These are phyloP conservation scores for Meloidogyne hapla DNA, from an alignment of 1,140 invertebrate genomes.

Conservation along the genomic window DNA sequence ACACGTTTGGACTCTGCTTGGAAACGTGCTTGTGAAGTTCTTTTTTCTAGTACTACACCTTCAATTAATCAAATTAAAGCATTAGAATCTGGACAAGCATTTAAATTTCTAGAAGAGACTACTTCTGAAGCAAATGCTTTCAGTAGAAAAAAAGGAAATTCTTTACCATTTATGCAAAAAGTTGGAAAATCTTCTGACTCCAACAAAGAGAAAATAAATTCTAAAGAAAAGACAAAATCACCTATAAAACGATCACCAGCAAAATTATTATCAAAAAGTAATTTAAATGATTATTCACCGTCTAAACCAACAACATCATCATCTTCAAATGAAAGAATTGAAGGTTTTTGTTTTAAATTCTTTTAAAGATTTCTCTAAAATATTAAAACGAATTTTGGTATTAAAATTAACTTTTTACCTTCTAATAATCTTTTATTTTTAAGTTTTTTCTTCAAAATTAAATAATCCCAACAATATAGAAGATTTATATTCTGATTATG, in stretches of 20 bases:
- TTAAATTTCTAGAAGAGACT: constrained; percentile 43
- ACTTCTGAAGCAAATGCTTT: constrained; percentile 20
- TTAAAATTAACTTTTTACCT: too few species aligned
- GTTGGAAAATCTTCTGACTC: neutral
- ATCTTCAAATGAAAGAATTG: neutral
- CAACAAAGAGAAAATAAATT: neutral
- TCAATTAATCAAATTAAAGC: constrained; percentile 37
- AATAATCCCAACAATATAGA: neutral
- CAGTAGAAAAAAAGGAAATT: constrained; percentile 22
- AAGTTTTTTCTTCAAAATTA: neutral
- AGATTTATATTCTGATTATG: neutral
- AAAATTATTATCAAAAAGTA: neutral
- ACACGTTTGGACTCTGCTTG: constrained; percentile 51
- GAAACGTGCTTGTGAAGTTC: constrained; percentile 35
- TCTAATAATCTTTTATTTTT: neutral
- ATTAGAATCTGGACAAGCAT: constrained; percentile 46
- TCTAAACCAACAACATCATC: neutral
- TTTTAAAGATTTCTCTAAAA: too few species aligned
- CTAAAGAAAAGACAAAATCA: neutral
- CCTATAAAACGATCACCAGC: neutral
- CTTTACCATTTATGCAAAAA: constrained; percentile 45
- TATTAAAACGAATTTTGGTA: too few species aligned
- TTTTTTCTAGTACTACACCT: constrained; percentile 8
- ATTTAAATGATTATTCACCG: neutral
- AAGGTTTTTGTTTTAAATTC: neutral